Evolutionary conservation across 1,140 invertebrate species (phyloP).

Genomic region (Drosophila mayri): DNA sequence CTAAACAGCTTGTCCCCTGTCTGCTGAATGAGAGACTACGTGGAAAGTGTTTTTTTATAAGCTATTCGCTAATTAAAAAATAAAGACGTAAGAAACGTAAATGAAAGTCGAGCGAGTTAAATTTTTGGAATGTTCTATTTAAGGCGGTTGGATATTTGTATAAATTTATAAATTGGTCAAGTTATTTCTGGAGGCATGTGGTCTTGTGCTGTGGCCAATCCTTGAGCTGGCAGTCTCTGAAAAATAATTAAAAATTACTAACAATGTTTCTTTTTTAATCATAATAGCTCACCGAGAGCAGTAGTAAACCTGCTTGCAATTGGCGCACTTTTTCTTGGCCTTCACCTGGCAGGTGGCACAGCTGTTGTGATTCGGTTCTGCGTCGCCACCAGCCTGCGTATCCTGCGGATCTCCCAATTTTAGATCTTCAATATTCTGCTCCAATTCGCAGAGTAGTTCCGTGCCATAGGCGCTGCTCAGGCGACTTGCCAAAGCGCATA

Average conservation of each 20-base stretch:
- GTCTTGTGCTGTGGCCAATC: slow-evolving; percentile 86
- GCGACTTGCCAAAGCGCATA: slow-evolving; percentile 85
- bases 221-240: slow-evolving; percentile 85
- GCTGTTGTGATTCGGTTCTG: slow-evolving; percentile 21
- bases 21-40: slow-evolving; percentile 79
- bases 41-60: slow-evolving; percentile 61
- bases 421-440: slow-evolving; percentile 50
- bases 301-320: slow-evolving; percentile 86
- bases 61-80: slow-evolving; percentile 56
- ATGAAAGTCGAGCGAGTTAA: slow-evolving; percentile 16
- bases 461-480: slow-evolving; percentile 86
- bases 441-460: slow-evolving; percentile 85
- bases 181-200: slow-evolving; percentile 33
- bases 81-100: slow-evolving; percentile 49
- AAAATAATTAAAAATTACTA: not conserved
- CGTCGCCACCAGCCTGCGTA: slow-evolving; percentile 13
- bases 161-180: slow-evolving; percentile 1
- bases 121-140: slow-evolving; percentile 74
- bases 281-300: slow-evolving; percentile 83
- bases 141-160: not conserved
- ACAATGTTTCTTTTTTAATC: not conserved
- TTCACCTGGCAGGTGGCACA: slow-evolving; percentile 85
- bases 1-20: slow-evolving; percentile 62
- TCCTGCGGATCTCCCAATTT: slow-evolving; percentile 32
- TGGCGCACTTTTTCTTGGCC: slow-evolving; percentile 86